Evolutionary conservation across 1,140 invertebrate species (phyloP), one percentile per base, ranked within the genome.

Genomic region (Drosophila ogumai): DNA sequence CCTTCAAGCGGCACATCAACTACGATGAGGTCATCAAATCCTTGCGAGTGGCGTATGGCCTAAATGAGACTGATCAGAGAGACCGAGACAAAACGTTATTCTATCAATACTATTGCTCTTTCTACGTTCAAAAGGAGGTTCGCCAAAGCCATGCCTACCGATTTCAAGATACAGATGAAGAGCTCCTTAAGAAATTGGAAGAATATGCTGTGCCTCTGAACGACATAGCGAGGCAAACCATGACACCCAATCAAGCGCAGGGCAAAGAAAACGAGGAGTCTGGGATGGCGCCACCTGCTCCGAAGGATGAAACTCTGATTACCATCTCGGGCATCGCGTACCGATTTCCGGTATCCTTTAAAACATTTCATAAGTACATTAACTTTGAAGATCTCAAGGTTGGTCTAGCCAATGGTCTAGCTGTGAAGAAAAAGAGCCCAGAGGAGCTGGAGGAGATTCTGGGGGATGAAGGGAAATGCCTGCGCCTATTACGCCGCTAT

Each of bases 311-410:
- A 22, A 64, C 63, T 28, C 0, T 79, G 9, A 43, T 57, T 41
- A 36, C 46, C 8, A 0, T 76, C 10, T 9, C n/a, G 6, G 64
- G 52, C 10, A 57, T 19, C 3, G 9, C 5, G 0, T 80, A 72
- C 34, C 56, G 61, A 32, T 76, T 75, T 72, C 79, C 79, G 0
- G 72, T 81, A 13, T 31, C 65, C 6, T 25, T 76, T 13, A n/a
- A 44, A 9, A 66, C 56, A 8, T 81, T 81, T 3, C 25, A 40
- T 0, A 60, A 38, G 7, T 80, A 25, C 17, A 66, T 80, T 9
- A 81, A 75, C 41, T 61, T 65, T 10, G 65, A 80, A 10, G 34
- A 44, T 4, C n/a, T 81, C 7, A 36, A 44, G 1, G 9, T 36
- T 8, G 28, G 60, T n/a, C 41, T 81, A 9, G 44, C 13, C 5